phyloP scores from a whole-genome alignment of 2,797 vertebrate genomes.

The Karalla daura region DNA sequence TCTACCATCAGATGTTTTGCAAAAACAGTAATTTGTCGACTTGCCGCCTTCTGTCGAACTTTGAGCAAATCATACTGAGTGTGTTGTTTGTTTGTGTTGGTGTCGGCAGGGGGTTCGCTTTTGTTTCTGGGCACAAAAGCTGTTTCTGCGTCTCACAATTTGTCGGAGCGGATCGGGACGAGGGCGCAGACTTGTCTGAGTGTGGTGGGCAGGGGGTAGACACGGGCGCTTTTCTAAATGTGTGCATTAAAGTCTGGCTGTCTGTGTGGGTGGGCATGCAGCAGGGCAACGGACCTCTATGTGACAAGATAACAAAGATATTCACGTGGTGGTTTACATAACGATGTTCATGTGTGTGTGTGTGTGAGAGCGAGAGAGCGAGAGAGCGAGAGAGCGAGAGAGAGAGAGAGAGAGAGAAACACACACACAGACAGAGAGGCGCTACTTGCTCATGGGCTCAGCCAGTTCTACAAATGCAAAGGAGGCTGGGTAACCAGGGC shows the following conservation, averaged over 20 bases:
- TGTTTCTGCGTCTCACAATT: conserved; percentile 33
- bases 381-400: not conserved
- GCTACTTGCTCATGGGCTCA: conserved; percentile 40
- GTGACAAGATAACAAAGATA: conserved; percentile 36
- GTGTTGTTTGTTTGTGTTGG: conserved; percentile 32
- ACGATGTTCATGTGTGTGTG: conserved; percentile 3
- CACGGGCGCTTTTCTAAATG: conserved; percentile 1
- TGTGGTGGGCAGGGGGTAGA: not conserved
- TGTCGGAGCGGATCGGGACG: conserved; percentile 21
- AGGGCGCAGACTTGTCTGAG: not conserved
- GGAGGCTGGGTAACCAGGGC: conserved; percentile 43
- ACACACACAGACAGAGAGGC: conserved; percentile 7
- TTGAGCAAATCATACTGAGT: conserved; percentile 25
- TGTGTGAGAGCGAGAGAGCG: not conserved
- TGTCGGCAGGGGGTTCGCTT: conserved; percentile 29
- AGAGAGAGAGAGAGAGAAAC: not conserved
- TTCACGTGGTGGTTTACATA: conserved; percentile 49
- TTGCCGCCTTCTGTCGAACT: conserved; percentile 17
- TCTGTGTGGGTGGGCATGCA: conserved; percentile 1
- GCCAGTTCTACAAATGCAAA: conserved; percentile 41
- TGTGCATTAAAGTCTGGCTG: not conserved
- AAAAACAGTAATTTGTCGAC: conserved; percentile 40
- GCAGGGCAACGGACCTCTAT: conserved; percentile 11
- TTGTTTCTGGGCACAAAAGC: conserved; percentile 46
- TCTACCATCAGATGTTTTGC: conserved; percentile 12